phyloP scores from a whole-genome alignment of 2,113 vertebrate genomes.

The Trematocara variabile region DNA sequence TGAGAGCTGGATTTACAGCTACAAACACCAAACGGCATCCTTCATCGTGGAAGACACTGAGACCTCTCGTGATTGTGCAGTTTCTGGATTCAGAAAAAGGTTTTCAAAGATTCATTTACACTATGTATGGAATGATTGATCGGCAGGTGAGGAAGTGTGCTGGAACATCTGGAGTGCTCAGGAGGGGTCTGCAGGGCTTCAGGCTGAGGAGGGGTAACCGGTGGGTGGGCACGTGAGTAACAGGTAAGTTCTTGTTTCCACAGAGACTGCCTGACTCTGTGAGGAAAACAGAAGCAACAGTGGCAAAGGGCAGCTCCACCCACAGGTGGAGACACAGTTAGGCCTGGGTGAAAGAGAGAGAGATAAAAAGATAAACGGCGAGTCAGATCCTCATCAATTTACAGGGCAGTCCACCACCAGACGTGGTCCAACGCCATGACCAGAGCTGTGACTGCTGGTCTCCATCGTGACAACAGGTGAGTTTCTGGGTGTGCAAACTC shows the following conservation, averaged over 20 bases:
- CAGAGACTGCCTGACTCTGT: not conserved
- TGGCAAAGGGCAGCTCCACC: not conserved
- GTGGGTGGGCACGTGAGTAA: not conserved
- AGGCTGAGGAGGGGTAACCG: not conserved
- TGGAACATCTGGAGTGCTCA: not conserved
- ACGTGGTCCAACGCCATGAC: not conserved
- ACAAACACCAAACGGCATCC: not conserved
- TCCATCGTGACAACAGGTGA: not conserved
- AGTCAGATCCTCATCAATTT: not conserved
- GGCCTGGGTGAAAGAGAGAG: not conserved
- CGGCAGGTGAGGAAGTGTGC: not conserved
- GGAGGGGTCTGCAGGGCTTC: not conserved
- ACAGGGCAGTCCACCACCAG: not conserved
- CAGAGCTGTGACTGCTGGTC: not conserved
- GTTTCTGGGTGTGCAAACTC: not conserved
- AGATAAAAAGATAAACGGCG: not conserved
- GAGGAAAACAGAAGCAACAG: not conserved
- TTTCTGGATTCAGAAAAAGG: not conserved
- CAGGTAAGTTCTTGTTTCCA: not conserved
- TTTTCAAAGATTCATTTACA: not conserved
- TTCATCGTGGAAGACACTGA: not conserved
- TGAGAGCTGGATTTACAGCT: not conserved
- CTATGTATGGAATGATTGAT: not conserved
- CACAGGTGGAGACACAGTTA: not conserved
- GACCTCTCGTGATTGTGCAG: not conserved